Evolutionary conservation across 2,113 vertebrate genomes (phyloP).

Genomic region (Phaethornis superciliosus): DNA sequence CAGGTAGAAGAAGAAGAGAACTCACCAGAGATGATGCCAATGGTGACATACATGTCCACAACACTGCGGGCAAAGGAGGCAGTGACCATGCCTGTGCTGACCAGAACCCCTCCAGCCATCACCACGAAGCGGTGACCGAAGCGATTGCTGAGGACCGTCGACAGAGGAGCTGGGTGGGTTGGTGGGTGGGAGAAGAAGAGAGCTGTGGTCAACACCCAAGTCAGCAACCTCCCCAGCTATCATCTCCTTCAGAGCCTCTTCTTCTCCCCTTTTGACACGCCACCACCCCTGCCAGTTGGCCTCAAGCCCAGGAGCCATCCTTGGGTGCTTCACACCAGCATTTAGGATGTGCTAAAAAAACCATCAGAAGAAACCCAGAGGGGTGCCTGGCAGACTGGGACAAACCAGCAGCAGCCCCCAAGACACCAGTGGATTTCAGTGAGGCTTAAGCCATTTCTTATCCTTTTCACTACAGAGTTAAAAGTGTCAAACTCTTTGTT

Average conservation of each 20-base stretch:
- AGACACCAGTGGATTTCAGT: background rate
- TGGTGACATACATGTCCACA: slow-evolving; percentile 90
- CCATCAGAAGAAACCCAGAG: background rate
- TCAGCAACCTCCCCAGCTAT: background rate
- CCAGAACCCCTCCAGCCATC: slow-evolving; percentile 88
- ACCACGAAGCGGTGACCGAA: slow-evolving; percentile 91
- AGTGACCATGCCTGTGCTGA: slow-evolving; percentile 83
- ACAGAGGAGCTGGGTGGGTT: slow-evolving; percentile 87
- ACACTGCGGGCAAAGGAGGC: slow-evolving; percentile 85
- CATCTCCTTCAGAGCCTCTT: background rate
- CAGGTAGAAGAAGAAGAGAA: accelerated
- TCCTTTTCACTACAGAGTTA: background rate
- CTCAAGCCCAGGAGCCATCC: background rate
- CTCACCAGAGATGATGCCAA: slow-evolving; percentile 89
- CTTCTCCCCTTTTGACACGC: background rate
- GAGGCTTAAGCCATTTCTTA: background rate
- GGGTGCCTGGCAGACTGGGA: background rate
- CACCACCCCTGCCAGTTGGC: background rate
- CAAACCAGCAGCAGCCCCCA: background rate
- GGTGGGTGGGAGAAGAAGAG: background rate
- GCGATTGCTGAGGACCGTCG: slow-evolving; percentile 86
- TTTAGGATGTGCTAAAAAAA: background rate
- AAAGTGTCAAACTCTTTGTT: background rate
- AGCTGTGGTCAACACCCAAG: background rate
- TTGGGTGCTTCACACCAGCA: accelerated